Evolutionary conservation across 1,140 invertebrate species (phyloP).

Genomic region (Stegodyphus mimosarum): DNA sequence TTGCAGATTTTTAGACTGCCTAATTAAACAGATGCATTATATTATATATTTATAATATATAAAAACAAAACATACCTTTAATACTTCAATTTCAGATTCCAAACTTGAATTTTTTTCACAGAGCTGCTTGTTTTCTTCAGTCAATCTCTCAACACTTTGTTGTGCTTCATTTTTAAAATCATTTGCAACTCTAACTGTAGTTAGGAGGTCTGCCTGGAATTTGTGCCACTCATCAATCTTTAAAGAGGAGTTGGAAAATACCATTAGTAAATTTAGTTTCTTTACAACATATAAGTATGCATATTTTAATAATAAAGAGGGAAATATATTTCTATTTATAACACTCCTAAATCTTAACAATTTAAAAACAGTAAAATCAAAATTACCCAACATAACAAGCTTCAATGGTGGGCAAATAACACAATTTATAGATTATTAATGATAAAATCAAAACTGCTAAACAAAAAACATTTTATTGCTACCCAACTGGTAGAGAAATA

Average conservation of each 20-base stretch:
- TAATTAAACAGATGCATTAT: background rate
- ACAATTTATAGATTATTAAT: too few relatives aligned
- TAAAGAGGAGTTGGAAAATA: background rate
- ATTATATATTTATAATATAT: background rate
- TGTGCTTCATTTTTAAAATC: slow-evolving; percentile 81
- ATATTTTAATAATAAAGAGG: too few relatives aligned
- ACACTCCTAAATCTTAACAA: too few relatives aligned
- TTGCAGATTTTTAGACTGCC: background rate
- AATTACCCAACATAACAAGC: too few relatives aligned
- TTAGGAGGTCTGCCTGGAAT: slow-evolving; percentile 91
- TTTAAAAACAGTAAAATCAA: too few relatives aligned
- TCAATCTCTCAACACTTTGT: slow-evolving; percentile 82
- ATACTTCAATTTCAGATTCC: slow-evolving; percentile 82
- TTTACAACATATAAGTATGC: too few relatives aligned
- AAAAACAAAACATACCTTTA: slow-evolving; percentile 68
- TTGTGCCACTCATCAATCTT: slow-evolving; percentile 85
- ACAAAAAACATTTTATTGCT: too few relatives aligned
- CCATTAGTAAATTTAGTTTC: too few relatives aligned
- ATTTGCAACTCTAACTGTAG: slow-evolving; percentile 93
- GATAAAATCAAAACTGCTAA: too few relatives aligned
- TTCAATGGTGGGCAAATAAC: too few relatives aligned
- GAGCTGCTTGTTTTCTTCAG: slow-evolving; percentile 84
- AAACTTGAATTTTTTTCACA: slow-evolving; percentile 80
- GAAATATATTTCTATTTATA: too few relatives aligned
- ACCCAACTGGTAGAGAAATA: too few relatives aligned